Conservation (phyloP, 2,113 vertebrate genomes). For the Pelmatolapia mariae region DNA sequence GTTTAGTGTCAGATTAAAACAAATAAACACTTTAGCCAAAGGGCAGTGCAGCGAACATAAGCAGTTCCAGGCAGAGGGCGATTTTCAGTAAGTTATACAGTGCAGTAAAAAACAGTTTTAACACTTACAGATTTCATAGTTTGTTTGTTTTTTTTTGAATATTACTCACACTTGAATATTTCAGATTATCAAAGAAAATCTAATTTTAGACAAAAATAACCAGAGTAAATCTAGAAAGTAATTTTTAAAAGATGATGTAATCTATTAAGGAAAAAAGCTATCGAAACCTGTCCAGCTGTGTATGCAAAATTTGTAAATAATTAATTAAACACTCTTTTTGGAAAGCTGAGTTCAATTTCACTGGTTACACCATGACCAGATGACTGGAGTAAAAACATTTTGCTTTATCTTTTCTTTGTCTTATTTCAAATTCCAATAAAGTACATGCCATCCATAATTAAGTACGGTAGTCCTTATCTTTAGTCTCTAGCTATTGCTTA, state of each 20-base stretch:
- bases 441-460: background rate
- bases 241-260: background rate
- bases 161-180: background rate
- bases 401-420: background rate
- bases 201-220: background rate
- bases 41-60: background rate
- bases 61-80: background rate
- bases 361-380: background rate
- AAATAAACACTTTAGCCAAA: background rate
- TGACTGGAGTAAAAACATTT: background rate
- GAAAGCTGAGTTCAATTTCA: background rate
- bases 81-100: background rate
- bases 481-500: background rate
- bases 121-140: background rate
- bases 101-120: background rate
- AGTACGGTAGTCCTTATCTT: background rate
- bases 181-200: background rate
- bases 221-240: background rate
- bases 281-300: background rate
- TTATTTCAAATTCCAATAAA: background rate
- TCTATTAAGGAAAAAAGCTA: background rate
- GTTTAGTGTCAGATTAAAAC: background rate
- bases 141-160: fast-evolving
- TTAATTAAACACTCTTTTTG: background rate
- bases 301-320: background rate